Evolutionary conservation across 1,140 invertebrate genomes (phyloP), one percentile per base, ranked within the genome.

Genomic region (Dendrolimus punctatus): DNA sequence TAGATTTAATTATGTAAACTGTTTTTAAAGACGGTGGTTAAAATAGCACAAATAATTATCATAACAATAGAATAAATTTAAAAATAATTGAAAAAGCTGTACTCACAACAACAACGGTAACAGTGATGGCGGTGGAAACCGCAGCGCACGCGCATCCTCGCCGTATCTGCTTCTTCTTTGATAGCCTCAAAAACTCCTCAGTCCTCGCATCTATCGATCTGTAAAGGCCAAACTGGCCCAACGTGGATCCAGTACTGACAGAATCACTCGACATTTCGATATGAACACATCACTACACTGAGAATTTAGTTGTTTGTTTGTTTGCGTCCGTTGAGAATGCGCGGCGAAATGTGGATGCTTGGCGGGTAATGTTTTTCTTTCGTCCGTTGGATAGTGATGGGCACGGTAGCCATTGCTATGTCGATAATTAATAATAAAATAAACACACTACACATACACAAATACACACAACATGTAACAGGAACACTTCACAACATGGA

Each of bases 141-240:
- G 75, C 79, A 4, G 82, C 82, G 55, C 82, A 85, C 0, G 72
- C 68, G 68, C 82, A 85, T 64, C 82, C 82, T 62, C 81, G 82
- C 44, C 66, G 64, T 0, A 85, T 72, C 61, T 85, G 82, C 2
- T 76, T 55, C 49, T 70, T 76, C 58, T 70, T 78, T 2, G 82
- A 85, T 36, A 82, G 54, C 56, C 67, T 76, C 9, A 84, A 62
- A 55, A 85, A 85, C 68, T 85, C 79, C 58, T 84, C 79, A 2
- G 82, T 85, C 58, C 69, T 76, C 6, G 76, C 70, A 48, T 85
- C 82, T 6, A 85, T 83, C 36, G 68, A 81, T 46, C 79, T 68
- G 67, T 86, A 86, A 48, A 86, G 54, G 4, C 82, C 82, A 55
- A 86, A 81, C 50, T 81, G 77, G n/a, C 73, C 62, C 10, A 80